These are phyloP conservation scores for Pipistrellus kuhlii DNA, from an alignment of 2,797 vertebrate genomes.

Conservation along the genomic window DNA sequence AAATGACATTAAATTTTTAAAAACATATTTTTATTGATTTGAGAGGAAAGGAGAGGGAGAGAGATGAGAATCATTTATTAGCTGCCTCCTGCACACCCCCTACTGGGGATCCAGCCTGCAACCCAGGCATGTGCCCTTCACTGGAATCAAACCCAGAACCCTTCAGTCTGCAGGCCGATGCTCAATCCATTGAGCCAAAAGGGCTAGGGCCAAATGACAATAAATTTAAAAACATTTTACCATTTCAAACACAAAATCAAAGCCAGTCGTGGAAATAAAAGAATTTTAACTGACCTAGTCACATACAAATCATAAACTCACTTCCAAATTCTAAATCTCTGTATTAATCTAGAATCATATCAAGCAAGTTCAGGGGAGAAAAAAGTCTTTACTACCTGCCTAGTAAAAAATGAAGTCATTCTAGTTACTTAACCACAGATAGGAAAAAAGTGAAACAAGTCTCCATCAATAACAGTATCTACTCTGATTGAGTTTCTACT, in stretches of 20 bases:
- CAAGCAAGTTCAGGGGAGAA: not conserved
- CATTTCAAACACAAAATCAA: slow-evolving; percentile 41
- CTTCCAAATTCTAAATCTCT: not conserved
- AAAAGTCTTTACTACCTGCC: not conserved
- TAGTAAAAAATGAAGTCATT: not conserved
- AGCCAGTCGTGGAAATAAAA: not conserved
- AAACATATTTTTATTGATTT: no score
- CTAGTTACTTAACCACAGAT: not conserved
- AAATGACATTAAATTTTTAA: not conserved
- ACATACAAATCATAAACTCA: not conserved
- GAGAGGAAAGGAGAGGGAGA: no score
- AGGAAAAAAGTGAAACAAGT: not conserved
- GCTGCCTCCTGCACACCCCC: no score
- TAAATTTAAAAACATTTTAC: not conserved
- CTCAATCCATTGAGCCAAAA: no score
- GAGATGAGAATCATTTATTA: no score
- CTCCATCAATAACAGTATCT: not conserved
- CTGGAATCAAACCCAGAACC: no score
- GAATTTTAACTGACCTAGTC: not conserved
- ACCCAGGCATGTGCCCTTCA: no score
- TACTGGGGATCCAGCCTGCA: no score
- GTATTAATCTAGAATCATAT: not conserved
- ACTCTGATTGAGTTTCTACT: not conserved
- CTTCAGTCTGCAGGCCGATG: no score
- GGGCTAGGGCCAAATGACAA: no score